Conservation (phyloP, 2,888 invertebrate genomes). For the Schrankia costaestrigalis region DNA sequence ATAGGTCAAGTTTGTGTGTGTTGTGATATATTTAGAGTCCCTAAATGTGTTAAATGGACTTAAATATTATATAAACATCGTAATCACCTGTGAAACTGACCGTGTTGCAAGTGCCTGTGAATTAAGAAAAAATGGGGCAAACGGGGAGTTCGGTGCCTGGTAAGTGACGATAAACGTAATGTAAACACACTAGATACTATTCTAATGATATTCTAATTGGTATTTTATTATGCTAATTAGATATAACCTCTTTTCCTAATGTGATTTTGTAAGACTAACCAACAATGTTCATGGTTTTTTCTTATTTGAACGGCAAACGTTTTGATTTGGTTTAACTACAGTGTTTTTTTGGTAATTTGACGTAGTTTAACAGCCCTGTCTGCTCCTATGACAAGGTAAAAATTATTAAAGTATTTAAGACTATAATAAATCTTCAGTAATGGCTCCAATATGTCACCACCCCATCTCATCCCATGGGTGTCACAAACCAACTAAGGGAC, state of each 20-base stretch:
- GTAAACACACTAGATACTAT: conserved; percentile 29
- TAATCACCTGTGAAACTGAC: conserved; percentile 24
- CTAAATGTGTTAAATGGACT: conserved; percentile 41
- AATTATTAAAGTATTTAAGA: too few species aligned
- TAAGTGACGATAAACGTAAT: conserved; percentile 51
- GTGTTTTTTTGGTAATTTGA: too few species aligned
- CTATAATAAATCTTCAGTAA: too few species aligned
- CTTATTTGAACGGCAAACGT: too few species aligned
- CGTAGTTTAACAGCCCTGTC: too few species aligned
- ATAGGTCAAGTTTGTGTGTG: conserved; percentile 55
- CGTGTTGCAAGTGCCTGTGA: conserved; percentile 18
- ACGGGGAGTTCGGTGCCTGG: conserved; percentile 69
- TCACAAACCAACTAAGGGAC: too few species aligned
- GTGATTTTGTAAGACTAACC: neutral
- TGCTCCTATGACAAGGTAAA: too few species aligned
- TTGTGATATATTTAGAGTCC: conserved; percentile 32
- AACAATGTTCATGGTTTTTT: too few species aligned
- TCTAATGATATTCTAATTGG: conserved; percentile 51
- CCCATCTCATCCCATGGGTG: too few species aligned
- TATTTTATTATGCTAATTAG: conserved; percentile 28
- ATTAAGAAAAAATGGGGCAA: conserved; percentile 58
- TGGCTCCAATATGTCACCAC: too few species aligned
- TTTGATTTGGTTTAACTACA: too few species aligned
- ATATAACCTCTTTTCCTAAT: conserved; percentile 29
- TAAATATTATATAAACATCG: conserved; percentile 29